Base-by-base conservation (phyloP, 2,113 vertebrate species). In the Sylvilagus bachmani region DNA sequence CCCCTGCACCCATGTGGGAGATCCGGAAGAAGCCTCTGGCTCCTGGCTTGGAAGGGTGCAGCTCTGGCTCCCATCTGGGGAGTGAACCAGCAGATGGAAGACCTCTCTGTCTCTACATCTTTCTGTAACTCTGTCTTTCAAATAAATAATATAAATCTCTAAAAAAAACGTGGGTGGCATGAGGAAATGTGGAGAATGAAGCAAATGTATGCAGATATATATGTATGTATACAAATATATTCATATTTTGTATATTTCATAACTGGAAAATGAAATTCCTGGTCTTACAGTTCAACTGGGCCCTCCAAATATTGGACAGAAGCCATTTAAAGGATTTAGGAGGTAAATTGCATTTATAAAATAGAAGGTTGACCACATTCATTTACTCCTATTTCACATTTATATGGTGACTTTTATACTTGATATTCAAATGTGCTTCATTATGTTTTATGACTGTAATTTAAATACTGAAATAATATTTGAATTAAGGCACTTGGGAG, bases 361-460 rank as follows among this genome's bases (percentile, higher is more conserved):
- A 93, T 80, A 70, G 87, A 95, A 91, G 14, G 14, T 44, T 95
- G 90, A 90, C 82, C 92, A 90, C 69, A 86, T 90, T 95, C 62
- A 96, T 88, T 97, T 73, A 61, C 25, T 95, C 77, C 70, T 78
- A 58, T 89, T 96, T 96, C 82, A 92, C 87, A 96, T 95, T 92
- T 95, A 92, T 86, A 81, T 49, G 64, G 58, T 86, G 78, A 92
- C 93, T 96, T 96, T 97, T 94, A 74, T 82, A 90, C 78, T 86
- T 88, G 82, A 95, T 97, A 96, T 95, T 93, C 73, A 95, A 94
- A 93, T 95, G 55, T 82, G 69, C 49, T 94, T 95, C 91, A 95
- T 96, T 97, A 94, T 97, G 78, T 49, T 96, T 97, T 97, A 96
- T 91, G 93, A 96, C 58, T 95, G 0, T 78, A 93, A 94, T 97